These are phyloP conservation scores for Antechinus stuartii DNA, from an alignment of 2,113 vertebrate species.

Conservation along the genomic window DNA sequence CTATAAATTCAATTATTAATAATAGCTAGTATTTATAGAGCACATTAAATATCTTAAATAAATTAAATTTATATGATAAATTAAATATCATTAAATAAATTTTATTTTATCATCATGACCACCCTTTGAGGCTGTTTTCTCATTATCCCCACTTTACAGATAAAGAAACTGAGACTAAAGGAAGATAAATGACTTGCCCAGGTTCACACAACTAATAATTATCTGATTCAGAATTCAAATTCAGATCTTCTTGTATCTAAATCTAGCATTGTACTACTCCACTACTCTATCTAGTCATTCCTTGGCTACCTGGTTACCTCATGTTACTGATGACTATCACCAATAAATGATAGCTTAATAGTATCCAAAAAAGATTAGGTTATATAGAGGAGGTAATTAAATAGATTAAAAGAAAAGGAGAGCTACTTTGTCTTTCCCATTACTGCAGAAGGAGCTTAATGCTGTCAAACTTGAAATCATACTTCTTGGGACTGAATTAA, in stretches of 20 bases:
- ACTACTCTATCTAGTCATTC: background rate
- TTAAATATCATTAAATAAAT: too few species aligned
- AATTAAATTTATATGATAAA: too few species aligned
- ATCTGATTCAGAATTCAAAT: background rate
- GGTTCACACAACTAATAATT: background rate
- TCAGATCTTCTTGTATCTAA: background rate
- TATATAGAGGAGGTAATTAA: conserved; percentile 7
- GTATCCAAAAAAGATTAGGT: background rate
- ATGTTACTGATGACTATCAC: conserved; percentile 15
- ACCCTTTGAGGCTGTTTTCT: background rate
- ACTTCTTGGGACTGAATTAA: conserved; percentile 1
- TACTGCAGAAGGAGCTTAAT: conserved; percentile 31
- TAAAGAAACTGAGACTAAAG: background rate
- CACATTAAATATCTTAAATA: background rate
- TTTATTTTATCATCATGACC: background rate
- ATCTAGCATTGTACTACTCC: background rate
- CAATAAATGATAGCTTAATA: conserved; percentile 30
- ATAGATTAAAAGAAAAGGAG: background rate
- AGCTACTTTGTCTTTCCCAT: background rate
- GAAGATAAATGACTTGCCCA: background rate
- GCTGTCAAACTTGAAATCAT: background rate
- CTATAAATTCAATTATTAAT: background rate
- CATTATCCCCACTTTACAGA: background rate
- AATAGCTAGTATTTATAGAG: background rate
- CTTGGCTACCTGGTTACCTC: background rate